These are phyloP conservation scores for Aphelenchoides besseyi DNA, from an alignment of 1,140 invertebrate genomes.

Conservation along the genomic window DNA sequence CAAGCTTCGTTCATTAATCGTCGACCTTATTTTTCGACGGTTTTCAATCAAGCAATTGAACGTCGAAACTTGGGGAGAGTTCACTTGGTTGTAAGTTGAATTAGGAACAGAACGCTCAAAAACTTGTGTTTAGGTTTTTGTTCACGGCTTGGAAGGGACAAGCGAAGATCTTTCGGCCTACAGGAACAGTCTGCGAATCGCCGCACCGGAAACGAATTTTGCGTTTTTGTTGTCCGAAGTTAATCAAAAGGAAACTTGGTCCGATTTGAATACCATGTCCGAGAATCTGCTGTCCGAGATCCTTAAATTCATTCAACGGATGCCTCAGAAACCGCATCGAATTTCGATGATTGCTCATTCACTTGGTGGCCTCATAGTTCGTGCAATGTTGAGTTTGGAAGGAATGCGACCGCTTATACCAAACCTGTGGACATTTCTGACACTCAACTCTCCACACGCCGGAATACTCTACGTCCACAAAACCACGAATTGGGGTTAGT, in stretches of 20 bases:
- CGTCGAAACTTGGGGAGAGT: slow-evolving; percentile 14
- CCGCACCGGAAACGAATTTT: slow-evolving; percentile 33
- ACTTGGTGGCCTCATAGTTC: slow-evolving; percentile 33
- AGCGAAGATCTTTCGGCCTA: slow-evolving; percentile 34
- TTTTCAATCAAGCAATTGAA: slow-evolving; percentile 27
- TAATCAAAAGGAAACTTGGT: slow-evolving; percentile 42
- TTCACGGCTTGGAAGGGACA: slow-evolving; percentile 12
- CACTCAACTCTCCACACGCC: slow-evolving; percentile 31
- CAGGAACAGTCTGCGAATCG: slow-evolving; percentile 30
- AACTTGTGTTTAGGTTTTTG: no score
- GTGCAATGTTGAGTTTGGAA: slow-evolving; percentile 23
- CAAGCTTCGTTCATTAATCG: slow-evolving; percentile 8
- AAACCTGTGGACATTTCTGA: slow-evolving; percentile 31
- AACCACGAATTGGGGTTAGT: slow-evolving; percentile 35
- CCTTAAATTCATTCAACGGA: slow-evolving; percentile 20
- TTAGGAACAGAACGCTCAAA: slow-evolving; percentile 33
- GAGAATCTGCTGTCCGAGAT: slow-evolving; percentile 39
- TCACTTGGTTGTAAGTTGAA: slow-evolving; percentile 37
- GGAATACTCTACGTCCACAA: slow-evolving; percentile 37
- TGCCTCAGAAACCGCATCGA: slow-evolving; percentile 25
- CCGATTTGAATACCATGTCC: slow-evolving; percentile 29
- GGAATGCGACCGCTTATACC: slow-evolving; percentile 24
- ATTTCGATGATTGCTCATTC: slow-evolving; percentile 40
- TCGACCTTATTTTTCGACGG: slow-evolving; percentile 27
- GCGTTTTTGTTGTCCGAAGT: slow-evolving; percentile 37